These are phyloP conservation scores for Bellardia pandia DNA, from an alignment of 2,888 invertebrate genomes.

Conservation along the genomic window DNA sequence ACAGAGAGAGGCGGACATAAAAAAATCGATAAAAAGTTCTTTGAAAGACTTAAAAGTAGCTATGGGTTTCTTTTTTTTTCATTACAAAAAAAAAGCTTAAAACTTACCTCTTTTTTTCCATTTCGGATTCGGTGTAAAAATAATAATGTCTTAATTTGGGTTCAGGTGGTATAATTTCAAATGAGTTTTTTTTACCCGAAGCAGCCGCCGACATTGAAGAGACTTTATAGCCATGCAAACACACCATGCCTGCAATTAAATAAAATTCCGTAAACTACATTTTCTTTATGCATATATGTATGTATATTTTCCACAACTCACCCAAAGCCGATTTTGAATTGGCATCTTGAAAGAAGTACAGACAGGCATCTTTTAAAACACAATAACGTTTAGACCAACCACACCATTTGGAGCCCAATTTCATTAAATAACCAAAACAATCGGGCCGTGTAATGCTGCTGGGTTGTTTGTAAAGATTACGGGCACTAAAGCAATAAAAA, in stretches of 20 bases:
- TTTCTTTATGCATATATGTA: too few species aligned
- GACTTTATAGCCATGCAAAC: conserved; percentile 93
- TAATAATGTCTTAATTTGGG: conserved; percentile 94
- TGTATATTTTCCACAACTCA: conserved; percentile 82
- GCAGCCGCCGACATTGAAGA: conserved; percentile 92
- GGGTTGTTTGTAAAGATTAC: conserved; percentile 92
- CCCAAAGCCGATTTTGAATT: conserved; percentile 95
- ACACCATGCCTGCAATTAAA: conserved; percentile 90
- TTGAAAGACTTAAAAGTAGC: too few species aligned
- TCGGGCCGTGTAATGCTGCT: conserved; percentile 92
- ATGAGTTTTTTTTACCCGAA: conserved; percentile 95
- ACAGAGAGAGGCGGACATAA: too few species aligned
- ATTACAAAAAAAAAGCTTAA: background rate
- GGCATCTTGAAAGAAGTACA: conserved; percentile 96
- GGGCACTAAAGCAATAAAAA: conserved; percentile 85
- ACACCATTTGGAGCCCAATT: conserved; percentile 93
- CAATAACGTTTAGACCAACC: conserved; percentile 97
- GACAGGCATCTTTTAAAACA: conserved; percentile 96
- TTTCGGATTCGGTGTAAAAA: conserved; percentile 96
- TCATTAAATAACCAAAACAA: conserved; percentile 96
- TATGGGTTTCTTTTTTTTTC: too few species aligned
- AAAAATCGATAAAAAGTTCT: too few species aligned
- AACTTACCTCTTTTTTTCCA: conserved; percentile 94
- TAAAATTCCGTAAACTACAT: background rate
- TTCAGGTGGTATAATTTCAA: conserved; percentile 95